Evolutionary conservation across 1,140 invertebrate species (phyloP), one percentile per base, ranked within the genome.

Genomic region (Bombus sylvicola): DNA sequence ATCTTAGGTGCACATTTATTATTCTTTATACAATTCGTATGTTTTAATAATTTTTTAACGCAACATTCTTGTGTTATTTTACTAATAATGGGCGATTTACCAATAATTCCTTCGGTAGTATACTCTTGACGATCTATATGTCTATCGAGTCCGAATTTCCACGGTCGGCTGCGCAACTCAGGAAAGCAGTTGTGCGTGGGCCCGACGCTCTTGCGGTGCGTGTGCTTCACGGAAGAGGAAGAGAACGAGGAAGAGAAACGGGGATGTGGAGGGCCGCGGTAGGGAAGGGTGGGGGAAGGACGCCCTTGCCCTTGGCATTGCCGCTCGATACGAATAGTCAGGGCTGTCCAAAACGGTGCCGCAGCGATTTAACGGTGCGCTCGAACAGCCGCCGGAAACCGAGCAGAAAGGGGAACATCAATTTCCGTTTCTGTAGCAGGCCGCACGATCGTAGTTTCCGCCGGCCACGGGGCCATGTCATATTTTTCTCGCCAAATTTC

Each of bases 271-370:
- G 28, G 34, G 53, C 87, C 89, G 89, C 85, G 90, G 86, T 86
- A 83, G 92, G 92, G 53, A 88, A 88, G 86, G 87, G 91, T 86
- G 87, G 91, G 75, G 31, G 91, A 91, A 92, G 93, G 92, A 88
- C 94, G 94, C 94, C 95, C 94, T 95, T 95, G 95, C 94, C 95
- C 95, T 95, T 95, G 95, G 94, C 94, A 95, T 95, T 95, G 94
- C 93, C 95, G 94, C 95, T 95, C 95, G 93, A 95, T 95, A 95
- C 95, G 94, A 94, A 94, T 94, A 92, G 90, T 89, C 93, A 94
- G 94, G 94, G 94, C 91, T 95, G 93, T 94, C 94, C 94, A 95
- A 95, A 95, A 94, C 83, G 77, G 87, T 88, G 82, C 87, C 90
- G 88, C 91, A 87, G 88, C 91, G 89, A 92, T 93, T 93, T 89